A percentile compares a stretch with the other conserved stretches of the same genome.
Conservation (phyloP, 2,888 invertebrate genomes). For the Philereme transversata region DNA sequence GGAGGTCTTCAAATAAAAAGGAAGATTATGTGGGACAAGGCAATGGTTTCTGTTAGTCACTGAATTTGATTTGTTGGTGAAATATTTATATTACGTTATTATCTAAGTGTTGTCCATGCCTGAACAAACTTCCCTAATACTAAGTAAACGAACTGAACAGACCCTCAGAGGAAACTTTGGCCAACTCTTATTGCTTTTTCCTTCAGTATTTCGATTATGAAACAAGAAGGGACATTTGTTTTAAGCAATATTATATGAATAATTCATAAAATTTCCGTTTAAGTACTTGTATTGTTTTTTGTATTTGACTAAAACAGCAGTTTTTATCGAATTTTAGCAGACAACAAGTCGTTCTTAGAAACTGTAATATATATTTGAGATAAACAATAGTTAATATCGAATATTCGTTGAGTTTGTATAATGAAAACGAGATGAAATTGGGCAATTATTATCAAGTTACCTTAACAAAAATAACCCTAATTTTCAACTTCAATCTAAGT, state of each 20-base stretch:
- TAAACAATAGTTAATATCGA: neutral
- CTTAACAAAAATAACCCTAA: conserved; percentile 7
- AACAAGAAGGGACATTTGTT: conserved; percentile 51
- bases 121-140: conserved; percentile 73
- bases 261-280: conserved; percentile 33
- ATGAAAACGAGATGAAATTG: neutral
- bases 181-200: conserved; percentile 65
- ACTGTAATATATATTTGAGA: neutral
- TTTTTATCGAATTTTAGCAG: conserved; percentile 1
- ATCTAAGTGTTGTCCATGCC: conserved; percentile 64
- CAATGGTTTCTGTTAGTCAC: conserved; percentile 2
- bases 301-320: conserved; percentile 7
- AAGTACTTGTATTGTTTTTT: conserved; percentile 21
- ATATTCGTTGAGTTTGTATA: neutral
- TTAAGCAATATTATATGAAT: conserved; percentile 43
- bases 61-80: conserved; percentile 58
- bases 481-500: conserved; percentile 12
- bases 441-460: neutral
- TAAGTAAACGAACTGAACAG: conserved; percentile 68
- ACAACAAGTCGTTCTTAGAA: neutral
- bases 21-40: neutral
- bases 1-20: no score
- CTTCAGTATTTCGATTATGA: conserved; percentile 50
- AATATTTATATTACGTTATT: conserved; percentile 74
- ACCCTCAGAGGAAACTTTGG: conserved; percentile 65